phyloP scores from a whole-genome alignment of 2,888 invertebrate species.

The Papilio gigon region DNA sequence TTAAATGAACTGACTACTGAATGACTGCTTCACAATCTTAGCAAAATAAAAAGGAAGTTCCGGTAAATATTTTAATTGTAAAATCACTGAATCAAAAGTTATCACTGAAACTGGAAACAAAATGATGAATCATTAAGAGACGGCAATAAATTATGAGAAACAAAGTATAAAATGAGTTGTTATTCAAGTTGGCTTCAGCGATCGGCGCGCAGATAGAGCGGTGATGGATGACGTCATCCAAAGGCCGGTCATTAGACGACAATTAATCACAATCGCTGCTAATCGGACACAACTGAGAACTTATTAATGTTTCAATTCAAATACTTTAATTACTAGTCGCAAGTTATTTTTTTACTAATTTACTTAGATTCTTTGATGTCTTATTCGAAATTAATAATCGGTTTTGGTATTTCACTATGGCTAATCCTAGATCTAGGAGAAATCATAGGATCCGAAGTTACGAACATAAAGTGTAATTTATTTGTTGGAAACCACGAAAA shows the following conservation, averaged over 20 bases:
- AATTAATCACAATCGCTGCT: conserved; percentile 47
- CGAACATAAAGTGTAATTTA: too few relatives aligned
- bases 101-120: neutral
- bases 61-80: neutral
- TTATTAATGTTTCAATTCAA: conserved; percentile 19
- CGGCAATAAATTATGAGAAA: conserved; percentile 27
- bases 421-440: too few relatives aligned
- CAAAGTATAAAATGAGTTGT: conserved; percentile 27
- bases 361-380: conserved; percentile 2
- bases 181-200: conserved; percentile 20
- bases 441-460: too few relatives aligned
- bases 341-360: conserved; percentile 12
- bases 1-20: neutral
- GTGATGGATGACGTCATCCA: conserved; percentile 33
- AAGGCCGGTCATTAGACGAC: conserved; percentile 37
- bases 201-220: conserved; percentile 20
- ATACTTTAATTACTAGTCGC: conserved; percentile 18
- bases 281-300: conserved; percentile 39
- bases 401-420: neutral
- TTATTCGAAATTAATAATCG: neutral
- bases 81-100: conserved; percentile 10
- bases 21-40: neutral
- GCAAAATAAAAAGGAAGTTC: neutral
- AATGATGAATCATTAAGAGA: conserved; percentile 17
- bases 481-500: too few relatives aligned